These are phyloP conservation scores for Tauraco erythrolophus DNA, from an alignment of 2,113 vertebrate species.

Conservation along the genomic window DNA sequence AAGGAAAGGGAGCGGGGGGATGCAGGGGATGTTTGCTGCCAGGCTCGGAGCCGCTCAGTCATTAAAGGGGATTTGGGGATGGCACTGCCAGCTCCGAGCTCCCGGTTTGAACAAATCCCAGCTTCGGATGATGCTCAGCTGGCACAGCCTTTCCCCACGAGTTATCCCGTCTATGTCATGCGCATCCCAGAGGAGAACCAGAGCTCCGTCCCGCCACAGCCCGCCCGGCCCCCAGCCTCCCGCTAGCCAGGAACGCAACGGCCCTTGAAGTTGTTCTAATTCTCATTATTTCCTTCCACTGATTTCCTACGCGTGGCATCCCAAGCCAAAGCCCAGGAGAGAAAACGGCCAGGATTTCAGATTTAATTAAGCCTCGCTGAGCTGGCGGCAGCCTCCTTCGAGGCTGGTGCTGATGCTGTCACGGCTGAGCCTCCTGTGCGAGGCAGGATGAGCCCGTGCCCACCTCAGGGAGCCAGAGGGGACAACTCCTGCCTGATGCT, in stretches of 20 bases:
- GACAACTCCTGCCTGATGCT: not conserved
- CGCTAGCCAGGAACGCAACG: accelerated
- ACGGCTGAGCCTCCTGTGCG: accelerated
- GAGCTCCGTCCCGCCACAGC: accelerated
- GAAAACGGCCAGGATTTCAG: not conserved
- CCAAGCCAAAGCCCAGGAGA: slow-evolving; percentile 41
- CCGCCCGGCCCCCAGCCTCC: not conserved
- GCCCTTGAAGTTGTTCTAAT: slow-evolving; percentile 28
- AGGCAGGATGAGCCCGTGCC: accelerated
- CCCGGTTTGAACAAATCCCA: not conserved
- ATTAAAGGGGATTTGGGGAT: not conserved
- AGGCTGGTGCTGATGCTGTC: accelerated
- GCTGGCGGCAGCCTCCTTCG: not conserved
- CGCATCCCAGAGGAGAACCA: not conserved
- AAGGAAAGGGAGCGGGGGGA: not conserved
- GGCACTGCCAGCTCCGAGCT: not conserved
- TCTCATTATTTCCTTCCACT: slow-evolving; percentile 37
- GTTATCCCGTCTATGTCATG: accelerated
- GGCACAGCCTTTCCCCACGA: not conserved
- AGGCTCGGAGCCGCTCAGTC: not conserved
- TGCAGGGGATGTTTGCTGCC: not conserved
- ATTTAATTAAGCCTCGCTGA: slow-evolving; percentile 41
- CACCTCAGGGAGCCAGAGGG: not conserved
- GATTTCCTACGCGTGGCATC: not conserved
- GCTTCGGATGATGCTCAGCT: not conserved